Evolutionary conservation across 2,113 vertebrate species (phyloP), one percentile per base, ranked within the genome.

Genomic region (Hemiprocne comata): DNA sequence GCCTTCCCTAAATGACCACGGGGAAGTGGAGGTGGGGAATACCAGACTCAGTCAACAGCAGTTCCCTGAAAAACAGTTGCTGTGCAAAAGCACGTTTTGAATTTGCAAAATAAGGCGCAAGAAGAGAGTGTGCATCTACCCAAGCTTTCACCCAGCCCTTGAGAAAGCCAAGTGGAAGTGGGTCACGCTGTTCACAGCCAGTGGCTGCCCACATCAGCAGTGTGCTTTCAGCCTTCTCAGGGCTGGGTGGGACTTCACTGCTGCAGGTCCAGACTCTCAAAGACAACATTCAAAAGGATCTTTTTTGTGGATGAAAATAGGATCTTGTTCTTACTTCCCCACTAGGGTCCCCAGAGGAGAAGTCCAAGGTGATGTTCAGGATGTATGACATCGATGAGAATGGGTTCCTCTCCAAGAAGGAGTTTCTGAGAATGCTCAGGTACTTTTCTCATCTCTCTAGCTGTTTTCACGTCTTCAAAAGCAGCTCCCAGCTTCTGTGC

Each of bases 361-460:
- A 99, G 88, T 99, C 99, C 70, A 98, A 96, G 66, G 92, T 99
- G 80, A 98, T 99, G 98, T 99, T 99, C 97, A 97, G 98, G 73
- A 99, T 99, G 99, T 98, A 99, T 16, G 99, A 99, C 67, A 97
- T 99, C 11, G 98, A 98, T 87, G 98, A 95, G 91, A 99, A 98
- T 25, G 99, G 99, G 29, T 98, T 98, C 86, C 98, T 99, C 83
- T 99, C 99, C 53, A 99, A 99, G 97, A 97, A 98, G 1, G 99
- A 99, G 69, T 99, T 99, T 96, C 98, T 98, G 94, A 98, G 98
- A 89, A 99, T 99, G 98, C 97, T 99, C 85, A 98, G 99, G 99
- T 99, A 97, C 13, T 66, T 57, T 66, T 57, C 36, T 88, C 17
- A 24, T 48, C 42, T 66, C 33, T 64, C 10, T 23, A 42, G 31